Base-by-base conservation (phyloP, 2,888 invertebrate genomes). In the Brachypalpus laphriformis region DNA sequence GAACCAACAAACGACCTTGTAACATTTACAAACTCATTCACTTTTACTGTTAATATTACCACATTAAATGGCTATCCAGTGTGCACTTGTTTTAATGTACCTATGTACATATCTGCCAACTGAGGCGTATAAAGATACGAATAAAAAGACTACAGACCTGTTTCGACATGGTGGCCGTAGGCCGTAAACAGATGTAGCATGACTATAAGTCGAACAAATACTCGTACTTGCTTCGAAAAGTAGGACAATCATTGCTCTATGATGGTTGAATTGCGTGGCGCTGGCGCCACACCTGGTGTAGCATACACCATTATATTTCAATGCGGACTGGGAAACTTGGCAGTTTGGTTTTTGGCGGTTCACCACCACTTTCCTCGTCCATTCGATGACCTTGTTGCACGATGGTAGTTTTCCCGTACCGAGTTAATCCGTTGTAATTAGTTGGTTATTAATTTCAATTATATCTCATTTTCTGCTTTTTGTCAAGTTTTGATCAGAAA, bases 21-120 rank as follows among this genome's bases (percentile, higher is more conserved):
- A 85, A 75, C 83, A 75, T 75, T 80, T 85, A 49, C 74, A 74
- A 42, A 54, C 57, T 82, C 59, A 75, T 80, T 85, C 80, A 85
- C 83, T 85, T 80, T 85, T 75, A 80, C 78, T 74, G 63, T 65
- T 80, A 65, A 57, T 65, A 65, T 82, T 72, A 72, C 66, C 65
- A 54, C 77, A 82, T 45, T 31, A 68, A 68, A 72, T 66, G 28
- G 59, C 66, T 51, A 61, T 54, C 28, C 70, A 37, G 34, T 56
- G 47, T 37, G 25, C 20, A 40, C 40, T 59, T 25, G 25, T 28
- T 61, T 31, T 8, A 18, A 47, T 47, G 47, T 7, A 45, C 47
- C 5, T 37, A 11, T 51, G 66, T 42, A 42, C 54, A 31, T 47
- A 47, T 18, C 47, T 82, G 40, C 61, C 25, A 16, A 63, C 28